Evolutionary conservation across 2,113 vertebrate genomes (phyloP).

Genomic region (Sinocyclocheilus maitianheensis): DNA sequence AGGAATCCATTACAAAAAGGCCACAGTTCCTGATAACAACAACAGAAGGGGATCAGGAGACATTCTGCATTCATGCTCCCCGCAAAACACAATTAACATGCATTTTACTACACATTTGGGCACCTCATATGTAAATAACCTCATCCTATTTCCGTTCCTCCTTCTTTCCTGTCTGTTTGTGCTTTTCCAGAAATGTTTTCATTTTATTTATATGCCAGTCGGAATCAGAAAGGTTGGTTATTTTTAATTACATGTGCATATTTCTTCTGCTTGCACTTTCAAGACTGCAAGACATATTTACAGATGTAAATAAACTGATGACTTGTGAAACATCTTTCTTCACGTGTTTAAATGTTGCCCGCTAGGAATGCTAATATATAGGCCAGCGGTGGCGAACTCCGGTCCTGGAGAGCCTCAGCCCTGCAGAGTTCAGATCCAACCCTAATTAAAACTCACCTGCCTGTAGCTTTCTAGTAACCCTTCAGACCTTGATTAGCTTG

Average conservation of each 20-base stretch:
- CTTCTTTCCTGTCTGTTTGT: slow-evolving; percentile 19
- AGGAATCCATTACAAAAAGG: slow-evolving; percentile 26
- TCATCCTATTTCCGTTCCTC: neutral
- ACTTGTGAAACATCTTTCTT: slow-evolving; percentile 52
- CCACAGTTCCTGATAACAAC: slow-evolving; percentile 18
- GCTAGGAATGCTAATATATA: neutral
- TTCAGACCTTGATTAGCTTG: too few species aligned
- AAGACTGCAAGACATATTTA: slow-evolving; percentile 60
- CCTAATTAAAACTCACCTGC: too few species aligned
- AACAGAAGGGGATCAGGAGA: neutral
- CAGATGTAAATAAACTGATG: slow-evolving; percentile 70
- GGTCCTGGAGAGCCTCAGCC: too few species aligned
- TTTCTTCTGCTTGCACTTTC: slow-evolving; percentile 60
- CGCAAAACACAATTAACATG: slow-evolving; percentile 25
- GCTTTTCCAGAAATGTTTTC: slow-evolving; percentile 26
- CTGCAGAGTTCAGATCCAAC: too few species aligned
- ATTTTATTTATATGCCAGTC: slow-evolving; percentile 63
- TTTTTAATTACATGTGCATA: slow-evolving; percentile 64
- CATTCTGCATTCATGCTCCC: neutral
- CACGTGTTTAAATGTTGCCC: neutral
- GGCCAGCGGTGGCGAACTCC: too few species aligned
- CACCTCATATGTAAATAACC: neutral
- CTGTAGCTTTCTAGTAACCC: too few species aligned
- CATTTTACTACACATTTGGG: neutral
- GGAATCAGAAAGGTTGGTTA: slow-evolving; percentile 57